Evolutionary conservation across 2,797 vertebrate genomes (phyloP), one percentile per base, ranked within the genome.

Genomic region (Atherinosoma microstoma): DNA sequence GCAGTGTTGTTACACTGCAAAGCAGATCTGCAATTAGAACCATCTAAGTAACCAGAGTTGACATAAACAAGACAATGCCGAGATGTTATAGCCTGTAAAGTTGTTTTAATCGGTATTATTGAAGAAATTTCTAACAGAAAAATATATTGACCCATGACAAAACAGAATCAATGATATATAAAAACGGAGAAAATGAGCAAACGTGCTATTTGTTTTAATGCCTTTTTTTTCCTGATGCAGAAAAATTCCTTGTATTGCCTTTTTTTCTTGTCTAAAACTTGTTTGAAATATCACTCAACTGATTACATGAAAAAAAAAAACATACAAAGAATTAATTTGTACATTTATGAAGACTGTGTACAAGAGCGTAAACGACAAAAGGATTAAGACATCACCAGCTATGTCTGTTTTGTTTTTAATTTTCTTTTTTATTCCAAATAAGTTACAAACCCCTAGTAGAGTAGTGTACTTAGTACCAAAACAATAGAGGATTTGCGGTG

Each of bases 391-490:
- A 86, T 92, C 93, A 89, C 90, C 85, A 87, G 92, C 92, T 88
- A 94, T 91, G 84, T 85, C 73, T 78, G 76, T 45, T 78, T 84
- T 81, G 82, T 24, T 94, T 83, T 82, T 1, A 3, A 10, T 13
- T 42, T 47, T 47, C 15, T 8, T 87, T 82, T 85, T 83, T 85
- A 92, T 87, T 89, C 70, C 85, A 90, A 93, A 94, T 92, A 92
- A 94, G 94, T 96, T 96, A 96, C 94, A 96, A 87, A 84, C 75
- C 93, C 93, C 73, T 91, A 85, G 70, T 94, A 94, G 91, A 95
- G 95, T 95, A 96, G 93, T 96, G 96, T 96, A 96, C 96, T 96
- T 95, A 95, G 94, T 95, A 95, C 94, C 94, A 95, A 96, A 96
- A 94, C 94, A 95, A 93, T 93, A 94, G 92, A 95, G 94, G 94